phyloP scores from a whole-genome alignment of 2,888 invertebrate species.

The Agrenia bidenticulata region DNA sequence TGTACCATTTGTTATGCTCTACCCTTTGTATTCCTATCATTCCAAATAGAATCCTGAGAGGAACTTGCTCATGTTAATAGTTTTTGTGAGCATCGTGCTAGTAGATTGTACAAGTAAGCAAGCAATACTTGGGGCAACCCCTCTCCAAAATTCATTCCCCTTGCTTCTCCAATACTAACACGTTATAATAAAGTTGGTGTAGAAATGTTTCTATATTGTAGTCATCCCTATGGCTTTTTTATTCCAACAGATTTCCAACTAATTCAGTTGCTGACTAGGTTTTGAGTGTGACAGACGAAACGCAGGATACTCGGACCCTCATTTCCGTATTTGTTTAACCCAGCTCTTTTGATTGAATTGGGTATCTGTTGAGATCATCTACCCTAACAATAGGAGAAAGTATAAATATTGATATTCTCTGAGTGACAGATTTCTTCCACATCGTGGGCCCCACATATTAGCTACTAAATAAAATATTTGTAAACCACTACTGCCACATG shows the following conservation, averaged over 20 bases:
- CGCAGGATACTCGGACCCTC: not conserved
- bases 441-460: too few species aligned
- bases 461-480: too few species aligned
- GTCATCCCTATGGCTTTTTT: not conserved
- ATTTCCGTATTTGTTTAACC: conserved; percentile 21
- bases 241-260: not conserved
- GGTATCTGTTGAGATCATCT: not conserved
- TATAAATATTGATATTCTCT: conserved; percentile 4
- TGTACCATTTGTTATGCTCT: conserved; percentile 3
- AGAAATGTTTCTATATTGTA: not conserved
- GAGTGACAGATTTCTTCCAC: too few species aligned
- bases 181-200: not conserved
- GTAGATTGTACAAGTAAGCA: too few species aligned
- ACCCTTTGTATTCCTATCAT: not conserved
- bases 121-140: not conserved
- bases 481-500: too few species aligned
- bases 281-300: conserved; percentile 14
- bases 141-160: not conserved
- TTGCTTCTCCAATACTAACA: not conserved
- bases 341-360: conserved; percentile 4
- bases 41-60: not conserved
- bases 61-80: not conserved
- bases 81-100: not conserved
- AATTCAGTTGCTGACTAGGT: conserved; percentile 17
- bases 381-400: not conserved